Conservation (phyloP, 1,140 invertebrate species). For the Chrysomallon squamiferum region DNA sequence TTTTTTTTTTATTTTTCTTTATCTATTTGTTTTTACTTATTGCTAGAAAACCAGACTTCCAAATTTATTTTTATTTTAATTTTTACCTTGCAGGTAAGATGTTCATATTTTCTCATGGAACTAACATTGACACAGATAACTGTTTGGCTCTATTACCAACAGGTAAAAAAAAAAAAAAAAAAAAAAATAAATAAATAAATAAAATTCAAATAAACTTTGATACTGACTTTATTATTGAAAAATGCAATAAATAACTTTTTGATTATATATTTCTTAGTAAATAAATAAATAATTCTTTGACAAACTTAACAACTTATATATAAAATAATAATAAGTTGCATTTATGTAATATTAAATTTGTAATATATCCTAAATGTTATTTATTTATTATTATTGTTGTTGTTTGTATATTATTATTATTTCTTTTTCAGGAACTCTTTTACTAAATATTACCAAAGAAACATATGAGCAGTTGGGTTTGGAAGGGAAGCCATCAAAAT, state of each 20-base stretch:
- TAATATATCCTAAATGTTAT: background rate
- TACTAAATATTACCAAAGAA: background rate
- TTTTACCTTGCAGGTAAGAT: conserved; percentile 34
- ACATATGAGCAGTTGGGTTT: conserved; percentile 1
- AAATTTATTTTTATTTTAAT: too few species aligned
- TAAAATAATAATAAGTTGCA: background rate
- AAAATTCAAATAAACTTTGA: background rate
- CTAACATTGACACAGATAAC: conserved; percentile 37
- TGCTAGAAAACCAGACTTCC: too few species aligned
- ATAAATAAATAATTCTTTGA: background rate
- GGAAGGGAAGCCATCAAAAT: conserved; percentile 1
- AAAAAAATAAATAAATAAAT: background rate
- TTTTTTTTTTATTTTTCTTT: too few species aligned
- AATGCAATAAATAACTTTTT: background rate
- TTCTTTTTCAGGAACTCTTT: background rate
- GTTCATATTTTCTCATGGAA: conserved; percentile 42
- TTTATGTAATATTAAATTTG: background rate
- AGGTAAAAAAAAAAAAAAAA: conserved; percentile 35
- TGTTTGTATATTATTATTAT: background rate
- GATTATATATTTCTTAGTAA: background rate
- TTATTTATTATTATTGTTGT: background rate
- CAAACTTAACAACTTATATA: background rate
- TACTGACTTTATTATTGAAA: background rate
- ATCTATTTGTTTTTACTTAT: too few species aligned
- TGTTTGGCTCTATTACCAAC: conserved; percentile 45